phyloP scores from a whole-genome alignment of 2,888 invertebrate species.

The Dione vanillae region DNA sequence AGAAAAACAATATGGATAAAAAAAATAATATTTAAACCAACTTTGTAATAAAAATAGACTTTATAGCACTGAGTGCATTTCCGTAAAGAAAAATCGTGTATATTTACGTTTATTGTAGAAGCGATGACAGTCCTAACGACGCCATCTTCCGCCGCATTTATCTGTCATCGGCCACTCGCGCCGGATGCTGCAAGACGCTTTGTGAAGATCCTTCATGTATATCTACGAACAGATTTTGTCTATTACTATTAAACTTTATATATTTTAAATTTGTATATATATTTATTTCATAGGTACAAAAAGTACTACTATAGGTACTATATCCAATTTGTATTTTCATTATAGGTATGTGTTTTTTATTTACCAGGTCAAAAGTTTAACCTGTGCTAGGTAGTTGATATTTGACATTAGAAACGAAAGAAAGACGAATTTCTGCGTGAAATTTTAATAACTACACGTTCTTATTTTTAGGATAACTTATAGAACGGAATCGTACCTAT shows the following conservation, averaged over 20 bases:
- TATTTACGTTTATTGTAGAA: constrained; percentile 62
- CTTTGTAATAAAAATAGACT: constrained; percentile 27
- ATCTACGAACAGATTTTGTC: constrained; percentile 25
- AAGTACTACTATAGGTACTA: no score
- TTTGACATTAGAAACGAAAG: no score
- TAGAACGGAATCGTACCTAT: no score
- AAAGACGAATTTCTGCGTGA: no score
- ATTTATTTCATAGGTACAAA: no score
- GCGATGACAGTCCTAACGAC: constrained; percentile 80
- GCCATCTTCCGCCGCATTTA: constrained; percentile 77
- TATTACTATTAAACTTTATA: constrained; percentile 18
- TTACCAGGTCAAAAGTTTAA: no score
- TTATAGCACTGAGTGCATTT: constrained; percentile 52
- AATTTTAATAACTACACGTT: no score
- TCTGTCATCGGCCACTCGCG: constrained; percentile 70
- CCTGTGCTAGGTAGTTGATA: no score
- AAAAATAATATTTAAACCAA: constrained; percentile 21
- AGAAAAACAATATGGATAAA: constrained; percentile 10
- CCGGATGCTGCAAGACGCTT: constrained; percentile 67
- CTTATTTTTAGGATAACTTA: no score
- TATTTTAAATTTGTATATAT: no score
- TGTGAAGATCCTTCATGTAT: constrained; percentile 36
- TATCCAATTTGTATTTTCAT: no score
- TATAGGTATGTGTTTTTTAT: no score
- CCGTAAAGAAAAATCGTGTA: constrained; percentile 60